Percentiles rank a stretch among this genome's conserved stretches.
Conservation (phyloP, 2,113 vertebrate species). For the Scolopax mira region DNA sequence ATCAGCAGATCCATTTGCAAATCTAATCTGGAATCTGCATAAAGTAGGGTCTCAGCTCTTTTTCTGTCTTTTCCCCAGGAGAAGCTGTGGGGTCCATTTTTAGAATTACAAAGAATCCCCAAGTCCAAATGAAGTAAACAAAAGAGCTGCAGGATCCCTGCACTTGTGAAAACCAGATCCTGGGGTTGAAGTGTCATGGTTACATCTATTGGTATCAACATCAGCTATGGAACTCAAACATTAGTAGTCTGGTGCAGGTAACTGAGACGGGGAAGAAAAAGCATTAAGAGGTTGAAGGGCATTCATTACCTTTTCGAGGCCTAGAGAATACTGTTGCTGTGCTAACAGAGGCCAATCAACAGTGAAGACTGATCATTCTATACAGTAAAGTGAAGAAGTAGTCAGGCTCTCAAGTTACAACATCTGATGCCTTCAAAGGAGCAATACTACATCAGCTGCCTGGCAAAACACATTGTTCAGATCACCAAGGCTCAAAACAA, state of each 20-base stretch:
- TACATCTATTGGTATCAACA: not conserved
- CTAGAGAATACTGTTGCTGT: constrained; percentile 86
- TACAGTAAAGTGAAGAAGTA: constrained; percentile 84
- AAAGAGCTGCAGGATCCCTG: not conserved
- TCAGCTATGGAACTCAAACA: constrained; percentile 18
- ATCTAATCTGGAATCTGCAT: not conserved
- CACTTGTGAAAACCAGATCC: not conserved
- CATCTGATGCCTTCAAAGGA: constrained; percentile 82
- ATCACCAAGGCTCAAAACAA: constrained; percentile 83
- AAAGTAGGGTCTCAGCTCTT: not conserved
- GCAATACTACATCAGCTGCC: constrained; percentile 84
- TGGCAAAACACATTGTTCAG: constrained; percentile 81
- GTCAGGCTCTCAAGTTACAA: constrained; percentile 86
- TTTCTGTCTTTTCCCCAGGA: not conserved
- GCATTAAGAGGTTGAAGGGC: constrained; percentile 84
- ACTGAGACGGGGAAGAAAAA: constrained; percentile 83
- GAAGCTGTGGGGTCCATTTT: not conserved
- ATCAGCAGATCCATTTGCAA: not conserved
- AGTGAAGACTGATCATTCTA: constrained; percentile 82
- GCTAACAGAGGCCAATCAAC: constrained; percentile 83
- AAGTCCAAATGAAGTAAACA: not conserved
- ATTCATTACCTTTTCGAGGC: constrained; percentile 82
- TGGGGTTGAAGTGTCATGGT: not conserved
- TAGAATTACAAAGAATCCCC: not conserved
- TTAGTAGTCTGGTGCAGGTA: constrained; percentile 69